These are phyloP conservation scores for Phenganax subtilis DNA, from an alignment of 92 coral and sea anemone genomes.

Conservation along the genomic window DNA sequence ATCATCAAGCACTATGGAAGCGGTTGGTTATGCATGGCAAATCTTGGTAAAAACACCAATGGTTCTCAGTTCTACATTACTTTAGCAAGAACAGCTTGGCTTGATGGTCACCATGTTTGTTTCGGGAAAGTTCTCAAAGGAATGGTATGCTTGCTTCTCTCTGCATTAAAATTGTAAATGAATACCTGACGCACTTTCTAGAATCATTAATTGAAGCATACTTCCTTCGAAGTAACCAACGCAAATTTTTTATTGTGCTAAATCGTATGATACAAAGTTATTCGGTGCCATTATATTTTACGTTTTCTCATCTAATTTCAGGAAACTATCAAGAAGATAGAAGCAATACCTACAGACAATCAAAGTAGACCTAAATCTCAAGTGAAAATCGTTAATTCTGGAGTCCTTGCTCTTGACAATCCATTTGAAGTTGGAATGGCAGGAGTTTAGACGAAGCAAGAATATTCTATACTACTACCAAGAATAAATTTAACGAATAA, in stretches of 20 bases:
- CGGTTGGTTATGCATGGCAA: constrained; percentile 97
- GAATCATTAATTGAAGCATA: background rate
- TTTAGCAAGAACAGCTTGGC: constrained; percentile 67
- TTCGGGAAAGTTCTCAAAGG: constrained; percentile 91
- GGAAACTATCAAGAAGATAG: constrained; percentile 65
- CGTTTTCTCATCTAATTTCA: constrained; percentile 1
- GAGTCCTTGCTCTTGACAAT: constrained; percentile 47
- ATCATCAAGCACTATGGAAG: constrained; percentile 77
- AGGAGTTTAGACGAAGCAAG: constrained; percentile 32
- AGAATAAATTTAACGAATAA: no score
- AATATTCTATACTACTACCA: no score
- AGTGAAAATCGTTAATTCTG: constrained; percentile 54
- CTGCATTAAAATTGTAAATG: no score
- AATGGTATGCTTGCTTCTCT: constrained; percentile 56
- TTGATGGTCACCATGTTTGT: constrained; percentile 79
- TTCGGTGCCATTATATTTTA: background rate
- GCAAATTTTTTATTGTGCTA: no score
- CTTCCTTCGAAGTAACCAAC: background rate
- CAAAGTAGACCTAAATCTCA: constrained; percentile 54
- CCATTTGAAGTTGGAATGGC: constrained; percentile 56
- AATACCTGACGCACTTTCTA: background rate
- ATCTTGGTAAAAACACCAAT: constrained; percentile 82
- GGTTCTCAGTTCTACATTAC: constrained; percentile 96
- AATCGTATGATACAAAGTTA: background rate
- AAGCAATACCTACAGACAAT: constrained; percentile 51